Evolutionary conservation across 2,888 invertebrate species (phyloP).

Genomic region (Drosophila anomalipes): DNA sequence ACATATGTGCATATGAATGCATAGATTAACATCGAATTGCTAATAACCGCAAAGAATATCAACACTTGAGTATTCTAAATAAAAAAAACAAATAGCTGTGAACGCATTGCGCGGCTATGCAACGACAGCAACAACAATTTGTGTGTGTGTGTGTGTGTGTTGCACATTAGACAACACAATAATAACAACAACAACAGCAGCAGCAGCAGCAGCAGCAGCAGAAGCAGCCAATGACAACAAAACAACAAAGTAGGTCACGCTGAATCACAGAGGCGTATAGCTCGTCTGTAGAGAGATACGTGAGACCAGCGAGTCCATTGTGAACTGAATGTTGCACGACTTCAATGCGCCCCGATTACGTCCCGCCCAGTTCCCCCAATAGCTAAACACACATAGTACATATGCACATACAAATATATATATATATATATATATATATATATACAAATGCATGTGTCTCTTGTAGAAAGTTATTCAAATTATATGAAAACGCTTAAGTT

Average conservation of each 20-base stretch:
- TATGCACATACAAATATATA: background rate
- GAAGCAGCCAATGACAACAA: constrained; percentile 69
- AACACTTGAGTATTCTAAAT: constrained; percentile 55
- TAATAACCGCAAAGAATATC: constrained; percentile 37
- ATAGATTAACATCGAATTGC: constrained; percentile 43
- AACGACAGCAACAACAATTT: constrained; percentile 29
- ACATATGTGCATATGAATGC: background rate
- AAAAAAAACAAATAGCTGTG: constrained; percentile 43
- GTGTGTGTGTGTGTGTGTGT: constrained; percentile 19
- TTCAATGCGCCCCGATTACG: constrained; percentile 41
- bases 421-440: no score
- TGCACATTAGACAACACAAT: constrained; percentile 37
- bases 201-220: constrained; percentile 14
- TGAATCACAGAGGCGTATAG: constrained; percentile 74
- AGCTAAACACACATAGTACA: background rate
- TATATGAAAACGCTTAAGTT: background rate
- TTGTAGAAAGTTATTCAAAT: background rate
- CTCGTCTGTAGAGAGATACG: constrained; percentile 23
- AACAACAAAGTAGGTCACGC: constrained; percentile 65
- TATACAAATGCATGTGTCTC: background rate
- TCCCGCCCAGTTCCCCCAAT: background rate
- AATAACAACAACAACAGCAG: background rate
- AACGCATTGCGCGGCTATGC: constrained; percentile 63
- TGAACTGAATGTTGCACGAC: constrained; percentile 23
- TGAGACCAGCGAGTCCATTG: constrained; percentile 13